Evolutionary conservation across 2,888 invertebrate genomes (phyloP), one percentile per base, ranked within the genome.

Genomic region (Cataglyphis livida): DNA sequence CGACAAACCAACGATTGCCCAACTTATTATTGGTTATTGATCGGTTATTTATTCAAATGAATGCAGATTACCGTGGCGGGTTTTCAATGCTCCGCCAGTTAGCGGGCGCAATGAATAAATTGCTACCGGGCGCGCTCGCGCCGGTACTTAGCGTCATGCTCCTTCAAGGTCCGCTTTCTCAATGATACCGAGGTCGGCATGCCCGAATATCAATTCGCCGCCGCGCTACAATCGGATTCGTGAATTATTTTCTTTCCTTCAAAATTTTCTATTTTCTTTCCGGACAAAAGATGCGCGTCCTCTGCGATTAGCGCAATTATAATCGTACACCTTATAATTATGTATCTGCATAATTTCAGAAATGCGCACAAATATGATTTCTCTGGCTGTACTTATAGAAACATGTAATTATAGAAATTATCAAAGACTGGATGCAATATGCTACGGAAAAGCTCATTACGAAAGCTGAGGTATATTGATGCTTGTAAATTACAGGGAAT

Each of bases 11-110:
- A 90, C 92, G 92, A 92, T 93, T 93, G 93, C 89, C 90, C 90
- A 91, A 92, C 92, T 93, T 94, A 94, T 94, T 94, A 94, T 94
- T 93, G 92, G 93, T 94, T 94, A 94, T 94, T 93, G 94, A 94
- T 94, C 94, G 93, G 91, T 94, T 94, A 94, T 94, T 94, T 93
- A 94, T 94, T 94, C 94, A 94, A 94, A 94, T 94, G 92, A 94
- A 94, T 94, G 94, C 94, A 94, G 93, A 94, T 94, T 94, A 93
- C 93, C 92, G 92, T 92, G 93, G 93, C 91, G 91, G 92, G 91
- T 92, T 93, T 94, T 94, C 93, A 94, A 94, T 93, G 92, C 93
- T 90, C 89, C 90, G 90, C 92, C 93, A 94, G 94, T 94, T 94
- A 94, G 92, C 93, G 91, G 91, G 92, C 91, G 93, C 94, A 94